Base-by-base conservation (phyloP, 2,888 invertebrate genomes). In the Cacoxenus indagator region DNA sequence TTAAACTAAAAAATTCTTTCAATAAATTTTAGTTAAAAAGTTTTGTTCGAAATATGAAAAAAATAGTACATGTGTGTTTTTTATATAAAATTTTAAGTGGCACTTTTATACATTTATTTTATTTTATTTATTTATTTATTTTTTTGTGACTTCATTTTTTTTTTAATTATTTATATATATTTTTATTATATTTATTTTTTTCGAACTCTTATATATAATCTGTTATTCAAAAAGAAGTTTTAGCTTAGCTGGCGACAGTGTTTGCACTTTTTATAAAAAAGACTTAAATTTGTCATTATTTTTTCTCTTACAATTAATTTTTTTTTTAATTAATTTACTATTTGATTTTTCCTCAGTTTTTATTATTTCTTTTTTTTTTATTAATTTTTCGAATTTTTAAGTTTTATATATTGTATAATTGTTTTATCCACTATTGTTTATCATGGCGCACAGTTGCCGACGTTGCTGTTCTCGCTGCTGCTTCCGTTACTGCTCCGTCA, bases 291-390 rank as follows among this genome's bases (percentile, higher is more conserved):
- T 43, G 31, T 61, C 19, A 24, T 62, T 62, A 6, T n/a, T 24
- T 64, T 46, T 46, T 48, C 27, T 27, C 11, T 37, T 43, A 14
- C 6, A 1, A 1, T 22, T 61, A 24, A 5, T 61, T 43, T 62
- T 43, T 17, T 22, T 24, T 62, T 62, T 37, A 17, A 37, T 45
- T 26, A 24, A 37, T 37, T 37, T 14, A 37, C 37, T 8, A 8
- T 75, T 74, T 72, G 72, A 81, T 76, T 81, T 75, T 64, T 74
- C 64, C n/a, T n/a, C n/a, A n/a, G 69, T 79, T 74, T 73, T 73
- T 82, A 74, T n/a, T 78, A 73, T 71, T 61, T 67, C 59, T 73
- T 70, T 75, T 64, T 71, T 71, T 59, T 62, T 68, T 59, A 4
- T 11, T 46, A 46, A 9, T n/a, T 70, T 74, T 59, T 59, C 27